phyloP scores from a whole-genome alignment of 1,140 invertebrate genomes.

The Drosophila dunni region DNA sequence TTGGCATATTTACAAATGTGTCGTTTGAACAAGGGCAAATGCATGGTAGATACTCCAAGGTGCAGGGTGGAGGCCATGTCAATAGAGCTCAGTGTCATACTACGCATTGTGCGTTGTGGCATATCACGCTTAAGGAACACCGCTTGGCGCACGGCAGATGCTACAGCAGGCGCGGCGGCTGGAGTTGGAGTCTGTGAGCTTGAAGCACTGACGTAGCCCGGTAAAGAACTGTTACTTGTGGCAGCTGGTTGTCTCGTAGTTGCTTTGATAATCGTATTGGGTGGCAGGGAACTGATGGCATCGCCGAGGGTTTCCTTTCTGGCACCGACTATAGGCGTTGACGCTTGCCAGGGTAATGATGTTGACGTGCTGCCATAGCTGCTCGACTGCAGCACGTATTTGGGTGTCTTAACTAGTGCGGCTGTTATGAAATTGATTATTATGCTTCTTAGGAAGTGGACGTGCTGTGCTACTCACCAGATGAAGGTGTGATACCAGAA shows the following conservation, averaged over 20 bases:
- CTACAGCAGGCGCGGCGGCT: constrained; percentile 12
- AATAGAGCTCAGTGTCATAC: constrained; percentile 64
- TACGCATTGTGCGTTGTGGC: constrained; percentile 69
- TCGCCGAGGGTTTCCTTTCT: constrained; percentile 53
- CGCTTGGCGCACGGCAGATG: constrained; percentile 68
- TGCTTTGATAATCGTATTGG: constrained; percentile 78
- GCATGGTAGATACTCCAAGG: constrained; percentile 56
- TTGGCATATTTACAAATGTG: constrained; percentile 64
- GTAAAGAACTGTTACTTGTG: not conserved
- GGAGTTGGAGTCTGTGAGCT: constrained; percentile 3
- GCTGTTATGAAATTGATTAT: constrained; percentile 5
- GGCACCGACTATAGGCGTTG: not conserved
- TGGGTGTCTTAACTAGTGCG: constrained; percentile 54
- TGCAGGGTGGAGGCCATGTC: constrained; percentile 67
- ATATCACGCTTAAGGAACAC: constrained; percentile 71
- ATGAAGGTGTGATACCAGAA: constrained; percentile 6
- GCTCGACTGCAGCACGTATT: constrained; percentile 56
- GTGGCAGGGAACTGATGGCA: constrained; percentile 72
- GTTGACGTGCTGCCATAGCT: constrained; percentile 2
- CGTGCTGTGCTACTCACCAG: constrained; percentile 7
- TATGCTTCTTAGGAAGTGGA: not conserved
- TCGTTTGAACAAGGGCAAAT: constrained; percentile 66
- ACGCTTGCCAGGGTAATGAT: constrained; percentile 31
- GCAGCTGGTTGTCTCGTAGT: constrained; percentile 38
- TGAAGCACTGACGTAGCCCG: not conserved